A percentile compares a stretch with the other conserved stretches of the same genome.
These are phyloP conservation scores for Melanostoma scalare DNA, from an alignment of 2,888 invertebrate species.

Conservation along the genomic window DNA sequence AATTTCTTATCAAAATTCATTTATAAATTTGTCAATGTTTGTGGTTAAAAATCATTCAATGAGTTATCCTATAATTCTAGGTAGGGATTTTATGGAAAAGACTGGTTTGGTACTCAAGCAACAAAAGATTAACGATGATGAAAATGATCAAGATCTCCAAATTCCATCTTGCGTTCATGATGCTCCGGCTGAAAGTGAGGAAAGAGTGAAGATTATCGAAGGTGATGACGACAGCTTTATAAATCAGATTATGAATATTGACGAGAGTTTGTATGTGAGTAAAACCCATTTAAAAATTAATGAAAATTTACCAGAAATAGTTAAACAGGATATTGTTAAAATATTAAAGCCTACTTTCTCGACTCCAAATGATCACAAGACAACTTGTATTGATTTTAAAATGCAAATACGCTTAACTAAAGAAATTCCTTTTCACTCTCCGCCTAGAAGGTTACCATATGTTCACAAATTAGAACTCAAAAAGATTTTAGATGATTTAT, in stretches of 20 bases:
- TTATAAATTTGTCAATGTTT: slow-evolving; percentile 22
- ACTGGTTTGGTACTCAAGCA: slow-evolving; percentile 17
- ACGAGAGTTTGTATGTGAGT: slow-evolving; percentile 12
- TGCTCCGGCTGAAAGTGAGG: too few species aligned
- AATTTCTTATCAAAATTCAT: slow-evolving; percentile 22
- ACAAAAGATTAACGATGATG: too few species aligned
- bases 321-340: slow-evolving; percentile 19
- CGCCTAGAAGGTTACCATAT: slow-evolving; percentile 31
- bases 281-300: slow-evolving; percentile 24
- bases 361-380: slow-evolving; percentile 2
- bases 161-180: too few species aligned
- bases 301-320: background rate
- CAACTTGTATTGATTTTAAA: slow-evolving; percentile 9
- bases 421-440: slow-evolving; percentile 18
- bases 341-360: slow-evolving; percentile 31
- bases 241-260: background rate
- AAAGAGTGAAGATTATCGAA: too few species aligned
- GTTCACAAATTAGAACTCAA: slow-evolving; percentile 16
- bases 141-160: too few species aligned
- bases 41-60: slow-evolving; percentile 42
- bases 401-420: slow-evolving; percentile 48
- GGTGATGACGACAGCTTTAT: background rate
- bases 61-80: slow-evolving; percentile 49
- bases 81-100: slow-evolving; percentile 39
- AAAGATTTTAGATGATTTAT: slow-evolving; percentile 30